phyloP scores from a whole-genome alignment of 2,797 vertebrate species.

The Catamblyrhynchus diadema region DNA sequence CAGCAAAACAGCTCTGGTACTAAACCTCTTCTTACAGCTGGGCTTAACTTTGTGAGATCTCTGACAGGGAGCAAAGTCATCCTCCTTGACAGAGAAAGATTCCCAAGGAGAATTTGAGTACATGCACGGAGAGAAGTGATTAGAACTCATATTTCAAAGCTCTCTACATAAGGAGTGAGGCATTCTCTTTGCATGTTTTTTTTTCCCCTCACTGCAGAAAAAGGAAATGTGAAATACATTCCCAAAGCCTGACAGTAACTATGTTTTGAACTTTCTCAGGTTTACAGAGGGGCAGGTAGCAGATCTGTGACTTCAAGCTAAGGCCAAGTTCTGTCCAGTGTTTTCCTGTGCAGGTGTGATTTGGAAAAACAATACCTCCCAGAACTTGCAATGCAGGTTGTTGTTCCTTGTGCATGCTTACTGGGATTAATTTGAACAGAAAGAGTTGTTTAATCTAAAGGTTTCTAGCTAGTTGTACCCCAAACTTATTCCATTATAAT shows the following conservation, averaged over 20 bases:
- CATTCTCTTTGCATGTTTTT: not conserved
- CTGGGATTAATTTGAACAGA: not conserved
- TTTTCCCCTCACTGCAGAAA: not conserved
- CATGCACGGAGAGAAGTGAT: not conserved
- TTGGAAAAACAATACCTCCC: not conserved
- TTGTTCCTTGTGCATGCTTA: not conserved
- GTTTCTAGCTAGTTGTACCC: not conserved
- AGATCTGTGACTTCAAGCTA: not conserved
- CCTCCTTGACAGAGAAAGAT: not conserved
- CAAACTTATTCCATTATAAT: not conserved
- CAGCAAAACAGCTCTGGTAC: not conserved
- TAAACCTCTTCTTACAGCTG: not conserved
- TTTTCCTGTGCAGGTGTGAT: not conserved
- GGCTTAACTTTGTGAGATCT: not conserved
- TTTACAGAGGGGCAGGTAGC: not conserved
- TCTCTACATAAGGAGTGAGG: not conserved
- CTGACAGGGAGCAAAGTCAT: not conserved
- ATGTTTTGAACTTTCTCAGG: not conserved
- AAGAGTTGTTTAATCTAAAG: not conserved
- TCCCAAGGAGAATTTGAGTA: not conserved
- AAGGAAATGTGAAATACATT: not conserved
- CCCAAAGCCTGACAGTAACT: not conserved
- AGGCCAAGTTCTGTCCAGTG: not conserved
- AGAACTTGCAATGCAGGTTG: fast-evolving
- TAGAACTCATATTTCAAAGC: not conserved